phyloP scores from a whole-genome alignment of 2,888 invertebrate species.

The Osedax frankpressi region DNA sequence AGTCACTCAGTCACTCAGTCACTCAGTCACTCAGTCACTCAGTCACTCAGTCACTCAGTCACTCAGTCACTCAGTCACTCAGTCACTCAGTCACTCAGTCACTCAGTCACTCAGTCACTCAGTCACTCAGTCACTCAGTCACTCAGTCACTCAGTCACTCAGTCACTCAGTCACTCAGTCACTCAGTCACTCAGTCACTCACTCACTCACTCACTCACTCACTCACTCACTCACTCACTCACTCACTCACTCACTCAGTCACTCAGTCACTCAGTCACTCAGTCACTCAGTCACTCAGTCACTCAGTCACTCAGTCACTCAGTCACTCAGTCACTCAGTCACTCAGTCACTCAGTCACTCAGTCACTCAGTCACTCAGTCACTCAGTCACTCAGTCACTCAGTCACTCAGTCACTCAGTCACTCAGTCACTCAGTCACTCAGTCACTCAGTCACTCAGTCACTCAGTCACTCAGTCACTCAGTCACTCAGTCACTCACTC shows the following conservation, averaged over 20 bases:
- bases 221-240: slow-evolving; percentile 19
- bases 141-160: not conserved
- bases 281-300: slow-evolving; percentile 22
- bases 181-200: slow-evolving; percentile 4
- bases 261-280: slow-evolving; percentile 22
- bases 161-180: not conserved
- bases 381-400: too few species aligned
- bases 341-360: slow-evolving; percentile 6
- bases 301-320: slow-evolving; percentile 20
- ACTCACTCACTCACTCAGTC: slow-evolving; percentile 19
- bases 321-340: slow-evolving; percentile 8
- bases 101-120: slow-evolving; percentile 1
- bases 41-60: slow-evolving; percentile 13
- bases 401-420: too few species aligned
- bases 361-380: too few species aligned
- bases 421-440: too few species aligned
- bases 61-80: slow-evolving; percentile 14
- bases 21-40: slow-evolving; percentile 21
- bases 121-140: slow-evolving; percentile 5
- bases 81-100: slow-evolving; percentile 12
- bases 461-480: too few species aligned
- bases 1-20: slow-evolving; percentile 16
- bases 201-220: slow-evolving; percentile 10
- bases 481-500: too few species aligned
- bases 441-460: too few species aligned